These are phyloP conservation scores for Haplotaxodon microlepis DNA, from an alignment of 2,113 vertebrate genomes.

Conservation along the genomic window DNA sequence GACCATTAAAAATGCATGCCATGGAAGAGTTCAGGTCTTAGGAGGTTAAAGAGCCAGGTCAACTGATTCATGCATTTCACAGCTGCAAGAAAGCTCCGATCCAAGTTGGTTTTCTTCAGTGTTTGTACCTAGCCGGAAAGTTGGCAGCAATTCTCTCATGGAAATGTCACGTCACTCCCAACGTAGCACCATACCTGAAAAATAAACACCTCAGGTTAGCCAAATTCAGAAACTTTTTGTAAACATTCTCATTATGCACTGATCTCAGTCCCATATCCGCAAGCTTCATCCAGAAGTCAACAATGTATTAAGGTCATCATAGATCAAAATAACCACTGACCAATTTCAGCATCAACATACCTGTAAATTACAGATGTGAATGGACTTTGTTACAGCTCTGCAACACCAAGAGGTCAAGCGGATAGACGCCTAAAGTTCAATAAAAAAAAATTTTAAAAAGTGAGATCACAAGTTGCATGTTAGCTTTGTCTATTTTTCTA, in stretches of 20 bases:
- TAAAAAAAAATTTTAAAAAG: accelerated
- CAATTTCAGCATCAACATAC: not conserved
- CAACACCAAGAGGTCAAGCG: not conserved
- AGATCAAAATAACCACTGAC: constrained; percentile 44
- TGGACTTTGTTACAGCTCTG: accelerated
- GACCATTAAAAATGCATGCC: not conserved
- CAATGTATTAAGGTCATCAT: constrained; percentile 67
- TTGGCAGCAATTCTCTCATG: not conserved
- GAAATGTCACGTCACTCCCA: not conserved
- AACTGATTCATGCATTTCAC: not conserved
- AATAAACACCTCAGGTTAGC: accelerated
- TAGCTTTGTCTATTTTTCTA: accelerated
- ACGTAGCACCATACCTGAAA: not conserved
- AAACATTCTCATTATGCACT: accelerated
- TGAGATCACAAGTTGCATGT: not conserved
- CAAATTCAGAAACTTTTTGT: accelerated
- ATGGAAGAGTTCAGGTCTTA: not conserved
- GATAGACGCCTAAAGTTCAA: not conserved
- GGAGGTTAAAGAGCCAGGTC: not conserved
- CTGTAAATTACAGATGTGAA: not conserved
- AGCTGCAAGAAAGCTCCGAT: not conserved
- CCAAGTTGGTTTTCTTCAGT: not conserved
- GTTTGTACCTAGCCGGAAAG: not conserved
- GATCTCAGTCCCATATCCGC: constrained; percentile 93
- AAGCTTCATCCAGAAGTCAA: constrained; percentile 82